phyloP scores from a whole-genome alignment of 2,888 invertebrate species.

The Mesorhabditis belari region DNA sequence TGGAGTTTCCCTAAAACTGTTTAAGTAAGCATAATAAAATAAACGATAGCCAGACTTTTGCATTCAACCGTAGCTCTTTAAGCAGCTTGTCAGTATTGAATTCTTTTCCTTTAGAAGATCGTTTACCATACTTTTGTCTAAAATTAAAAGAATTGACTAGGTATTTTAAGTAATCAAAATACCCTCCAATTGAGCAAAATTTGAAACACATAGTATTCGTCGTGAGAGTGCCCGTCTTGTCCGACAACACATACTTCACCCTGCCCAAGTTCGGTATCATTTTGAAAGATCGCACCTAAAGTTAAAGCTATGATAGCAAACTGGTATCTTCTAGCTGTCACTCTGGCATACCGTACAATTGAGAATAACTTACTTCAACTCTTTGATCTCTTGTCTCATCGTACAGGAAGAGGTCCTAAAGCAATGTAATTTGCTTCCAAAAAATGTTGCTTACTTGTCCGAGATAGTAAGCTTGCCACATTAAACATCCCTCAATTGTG shows the following conservation, averaged over 20 bases:
- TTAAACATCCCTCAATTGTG: slow-evolving; percentile 75
- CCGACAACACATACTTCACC: slow-evolving; percentile 80
- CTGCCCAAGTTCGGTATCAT: neutral
- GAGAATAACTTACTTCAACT: neutral
- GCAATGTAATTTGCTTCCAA: too few relatives aligned
- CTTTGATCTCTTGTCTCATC: neutral
- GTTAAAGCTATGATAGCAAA: too few relatives aligned
- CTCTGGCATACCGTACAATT: too few relatives aligned
- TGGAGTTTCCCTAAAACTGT: neutral
- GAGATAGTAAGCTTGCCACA: neutral
- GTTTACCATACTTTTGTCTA: slow-evolving; percentile 6
- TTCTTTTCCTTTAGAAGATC: neutral
- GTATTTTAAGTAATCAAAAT: neutral
- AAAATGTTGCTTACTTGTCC: neutral
- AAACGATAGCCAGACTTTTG: neutral
- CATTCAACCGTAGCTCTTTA: slow-evolving; percentile 9
- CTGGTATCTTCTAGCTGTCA: too few relatives aligned
- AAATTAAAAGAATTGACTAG: neutral
- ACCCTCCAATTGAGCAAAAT: slow-evolving; percentile 54
- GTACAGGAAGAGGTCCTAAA: too few relatives aligned
- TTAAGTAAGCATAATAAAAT: neutral
- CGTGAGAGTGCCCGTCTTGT: slow-evolving; percentile 96
- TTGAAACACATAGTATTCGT: slow-evolving; percentile 94
- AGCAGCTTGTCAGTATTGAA: slow-evolving; percentile 15
- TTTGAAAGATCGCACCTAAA: neutral